Base-by-base conservation (phyloP, 1,140 invertebrate genomes). In the Chrysopa pallens region DNA sequence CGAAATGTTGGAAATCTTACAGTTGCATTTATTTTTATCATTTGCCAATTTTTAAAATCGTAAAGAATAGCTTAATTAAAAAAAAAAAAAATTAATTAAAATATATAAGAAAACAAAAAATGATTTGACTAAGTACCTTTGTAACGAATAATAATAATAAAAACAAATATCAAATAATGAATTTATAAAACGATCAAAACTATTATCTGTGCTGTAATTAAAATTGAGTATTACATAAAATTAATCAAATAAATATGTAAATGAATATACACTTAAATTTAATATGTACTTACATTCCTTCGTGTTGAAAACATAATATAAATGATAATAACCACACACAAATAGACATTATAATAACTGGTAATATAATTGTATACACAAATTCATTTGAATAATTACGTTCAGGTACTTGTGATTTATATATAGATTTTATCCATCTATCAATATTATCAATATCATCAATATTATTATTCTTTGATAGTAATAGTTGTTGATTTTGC, bases 231-330 rank as follows among this genome's bases (percentile, higher is more conserved):
- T 9, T 7, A 40, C 37, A 12, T 13, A 40, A 36, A 42, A 47
- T 42, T 29, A 41, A 42, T 42, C 36, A 47, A 42, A 11, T 38
- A 39, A 43, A 27, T 37, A 44, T n/a, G 38, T 27, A 31, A 33
- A 43, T 29, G 12, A n/a, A n/a, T n/a, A n/a, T n/a, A n/a, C n/a
- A n/a, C n/a, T 39, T 39, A 23, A 27, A 27, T 43, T 42, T 29
- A 31, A 39, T 40, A 9, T 41, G 37, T 54, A 76, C 82, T 84
- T 63, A 88, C 85, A 80, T 65, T 56, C 78, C 74, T 43, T 82
- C 77, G 52, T 80, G 76, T 46, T 83, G 73, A 43, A 84, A 74
- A 59, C 84, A 88, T 8, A 88, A 61, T 1, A 82, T 72, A 11
- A 77, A 71, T 6, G 81, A 80, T 0, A 88, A 55, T 4, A 80